A percentile compares a stretch with the other conserved stretches of the same genome.
phyloP scores from a whole-genome alignment of 2,113 vertebrate genomes.

The Silurus meridionalis region DNA sequence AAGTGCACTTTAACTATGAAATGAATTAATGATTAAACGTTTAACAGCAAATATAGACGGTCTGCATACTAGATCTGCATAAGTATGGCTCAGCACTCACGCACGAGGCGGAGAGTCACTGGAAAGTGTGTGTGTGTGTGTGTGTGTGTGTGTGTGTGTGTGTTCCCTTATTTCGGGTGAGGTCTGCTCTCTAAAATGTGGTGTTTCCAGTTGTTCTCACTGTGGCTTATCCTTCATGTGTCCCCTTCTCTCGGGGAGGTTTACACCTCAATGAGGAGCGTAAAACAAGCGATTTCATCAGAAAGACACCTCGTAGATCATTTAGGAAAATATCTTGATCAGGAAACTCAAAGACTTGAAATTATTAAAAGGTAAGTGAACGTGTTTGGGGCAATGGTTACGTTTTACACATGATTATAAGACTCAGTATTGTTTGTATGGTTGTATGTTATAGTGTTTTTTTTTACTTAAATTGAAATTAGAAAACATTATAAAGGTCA shows the following conservation, averaged over 20 bases:
- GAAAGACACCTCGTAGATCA: conserved; percentile 69
- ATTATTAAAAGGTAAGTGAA: conserved; percentile 73
- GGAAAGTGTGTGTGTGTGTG: neutral
- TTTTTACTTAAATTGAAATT: no score
- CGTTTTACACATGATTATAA: no score
- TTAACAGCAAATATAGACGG: no score
- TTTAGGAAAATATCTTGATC: conserved; percentile 70
- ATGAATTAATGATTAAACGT: no score
- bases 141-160: neutral
- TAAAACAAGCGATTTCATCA: conserved; percentile 67
- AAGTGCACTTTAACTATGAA: no score
- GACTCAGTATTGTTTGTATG: no score
- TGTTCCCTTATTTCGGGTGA: no score
- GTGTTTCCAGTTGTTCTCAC: conserved; percentile 28
- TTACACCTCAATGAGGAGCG: conserved; percentile 72
- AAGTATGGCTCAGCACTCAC: no score
- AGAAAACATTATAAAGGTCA: no score
- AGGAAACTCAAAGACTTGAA: conserved; percentile 69
- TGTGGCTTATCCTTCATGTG: conserved; percentile 24
- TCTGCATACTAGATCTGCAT: no score
- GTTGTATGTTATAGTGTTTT: no score
- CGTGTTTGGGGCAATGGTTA: no score
- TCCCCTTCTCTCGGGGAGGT: conserved; percentile 58
- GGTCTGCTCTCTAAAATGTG: conserved; percentile 7
- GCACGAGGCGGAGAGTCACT: neutral